Conservation (phyloP, 2,888 invertebrate species). For the Apocheima hispidaria region DNA sequence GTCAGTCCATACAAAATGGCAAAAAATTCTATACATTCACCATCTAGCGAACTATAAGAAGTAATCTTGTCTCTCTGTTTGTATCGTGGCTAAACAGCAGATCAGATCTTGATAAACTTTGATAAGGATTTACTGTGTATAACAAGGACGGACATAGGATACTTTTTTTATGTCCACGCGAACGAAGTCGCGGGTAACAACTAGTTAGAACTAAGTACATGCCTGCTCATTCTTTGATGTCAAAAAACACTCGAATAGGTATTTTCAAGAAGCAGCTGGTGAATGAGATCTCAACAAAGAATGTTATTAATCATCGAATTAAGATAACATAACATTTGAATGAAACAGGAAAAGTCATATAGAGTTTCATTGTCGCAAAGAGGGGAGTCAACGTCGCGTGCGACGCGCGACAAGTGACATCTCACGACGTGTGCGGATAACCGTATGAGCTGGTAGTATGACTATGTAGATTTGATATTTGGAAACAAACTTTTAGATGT, state of each 20-base stretch:
- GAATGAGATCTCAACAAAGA: constrained; percentile 13
- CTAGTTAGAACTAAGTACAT: no score
- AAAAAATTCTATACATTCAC: no score
- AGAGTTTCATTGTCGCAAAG: constrained; percentile 65
- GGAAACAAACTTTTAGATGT: no score
- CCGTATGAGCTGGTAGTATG: constrained; percentile 56
- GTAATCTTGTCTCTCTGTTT: no score
- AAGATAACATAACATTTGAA: constrained; percentile 53
- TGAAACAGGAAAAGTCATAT: constrained; percentile 65
- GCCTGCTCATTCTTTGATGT: not conserved
- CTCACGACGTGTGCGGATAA: constrained; percentile 74
- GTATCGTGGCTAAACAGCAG: no score
- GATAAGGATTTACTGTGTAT: no score
- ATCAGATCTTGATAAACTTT: no score
- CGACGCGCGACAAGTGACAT: constrained; percentile 82
- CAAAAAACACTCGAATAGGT: not conserved
- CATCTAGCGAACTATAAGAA: no score
- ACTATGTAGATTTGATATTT: constrained; percentile 60
- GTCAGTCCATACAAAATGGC: no score
- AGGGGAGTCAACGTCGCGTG: constrained; percentile 68
- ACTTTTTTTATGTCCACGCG: no score
- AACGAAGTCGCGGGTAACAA: no score
- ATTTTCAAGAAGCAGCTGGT: constrained; percentile 22
- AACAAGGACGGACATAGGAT: no score
- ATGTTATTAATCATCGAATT: constrained; percentile 42